phyloP scores from a whole-genome alignment of 23 tunicate genomes.

The Ciona savignyi region DNA sequence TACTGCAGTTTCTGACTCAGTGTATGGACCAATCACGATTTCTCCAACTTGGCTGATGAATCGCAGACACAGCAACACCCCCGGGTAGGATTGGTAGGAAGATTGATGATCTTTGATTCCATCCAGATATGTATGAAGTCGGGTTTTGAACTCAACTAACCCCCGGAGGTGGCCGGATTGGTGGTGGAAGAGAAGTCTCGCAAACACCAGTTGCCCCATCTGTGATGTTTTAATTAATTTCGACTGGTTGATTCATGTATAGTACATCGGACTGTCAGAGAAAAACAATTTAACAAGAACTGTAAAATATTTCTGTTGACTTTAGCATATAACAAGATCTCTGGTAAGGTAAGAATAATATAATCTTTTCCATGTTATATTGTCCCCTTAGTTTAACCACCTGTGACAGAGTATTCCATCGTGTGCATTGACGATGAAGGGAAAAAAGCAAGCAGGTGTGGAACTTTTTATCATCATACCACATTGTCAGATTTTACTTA shows the following conservation, averaged over 20 bases:
- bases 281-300: not conserved
- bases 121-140: constrained; percentile 54
- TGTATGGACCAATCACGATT: constrained; percentile 38
- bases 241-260: too few relatives aligned
- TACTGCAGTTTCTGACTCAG: constrained; percentile 1
- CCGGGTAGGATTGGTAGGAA: constrained; percentile 58
- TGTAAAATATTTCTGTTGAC: too few relatives aligned
- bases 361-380: too few relatives aligned
- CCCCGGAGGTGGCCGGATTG: constrained; percentile 46
- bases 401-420: too few relatives aligned
- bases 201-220: constrained; percentile 84
- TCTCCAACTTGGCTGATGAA: constrained; percentile 45
- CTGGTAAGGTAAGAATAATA: too few relatives aligned
- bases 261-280: too few relatives aligned
- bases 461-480: not conserved
- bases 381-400: too few relatives aligned
- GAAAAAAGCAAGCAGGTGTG: not conserved
- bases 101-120: constrained; percentile 55
- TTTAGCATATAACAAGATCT: too few relatives aligned
- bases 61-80: constrained; percentile 38
- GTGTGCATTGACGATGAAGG: too few relatives aligned
- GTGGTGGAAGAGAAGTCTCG: constrained; percentile 59
- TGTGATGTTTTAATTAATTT: too few relatives aligned
- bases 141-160: constrained; percentile 52
- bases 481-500: not conserved